Evolutionary conservation across 1,140 invertebrate genomes (phyloP).

Genomic region (Sitobion miscanthi): DNA sequence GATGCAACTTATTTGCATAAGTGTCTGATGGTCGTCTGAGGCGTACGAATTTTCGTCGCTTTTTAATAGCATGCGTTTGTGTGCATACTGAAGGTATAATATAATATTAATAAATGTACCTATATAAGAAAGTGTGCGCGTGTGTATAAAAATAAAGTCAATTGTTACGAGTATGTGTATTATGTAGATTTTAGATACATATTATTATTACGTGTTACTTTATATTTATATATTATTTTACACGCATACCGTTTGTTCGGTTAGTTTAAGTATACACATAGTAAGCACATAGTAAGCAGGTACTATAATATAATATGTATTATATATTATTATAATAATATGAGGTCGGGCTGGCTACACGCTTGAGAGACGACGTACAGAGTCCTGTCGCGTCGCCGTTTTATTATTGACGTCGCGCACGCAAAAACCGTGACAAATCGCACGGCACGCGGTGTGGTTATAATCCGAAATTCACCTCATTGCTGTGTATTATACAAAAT

Average conservation of each 20-base stretch:
- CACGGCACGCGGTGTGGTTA: background rate
- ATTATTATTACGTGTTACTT: background rate
- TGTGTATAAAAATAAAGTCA: background rate
- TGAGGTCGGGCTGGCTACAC: background rate
- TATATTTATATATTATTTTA: constrained; percentile 1
- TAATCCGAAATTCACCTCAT: background rate
- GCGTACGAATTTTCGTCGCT: background rate
- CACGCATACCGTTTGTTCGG: background rate
- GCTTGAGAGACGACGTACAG: background rate
- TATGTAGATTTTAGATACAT: background rate
- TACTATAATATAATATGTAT: background rate
- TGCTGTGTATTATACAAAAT: background rate
- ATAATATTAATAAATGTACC: background rate
- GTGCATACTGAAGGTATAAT: background rate
- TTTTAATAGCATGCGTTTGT: background rate
- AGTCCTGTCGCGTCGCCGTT: background rate
- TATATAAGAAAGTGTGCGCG: background rate
- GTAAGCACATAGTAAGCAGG: background rate
- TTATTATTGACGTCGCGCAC: constrained; percentile 22
- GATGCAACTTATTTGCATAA: background rate
- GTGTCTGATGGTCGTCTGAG: too few relatives aligned
- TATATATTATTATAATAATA: constrained; percentile 15
- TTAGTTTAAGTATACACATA: background rate
- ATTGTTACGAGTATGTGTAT: background rate
- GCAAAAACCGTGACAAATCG: constrained; percentile 11